A percentile compares a stretch with the other conserved stretches of the same genome.
These are phyloP conservation scores for Lineus longissimus DNA, from an alignment of 1,140 invertebrate species.

Conservation along the genomic window DNA sequence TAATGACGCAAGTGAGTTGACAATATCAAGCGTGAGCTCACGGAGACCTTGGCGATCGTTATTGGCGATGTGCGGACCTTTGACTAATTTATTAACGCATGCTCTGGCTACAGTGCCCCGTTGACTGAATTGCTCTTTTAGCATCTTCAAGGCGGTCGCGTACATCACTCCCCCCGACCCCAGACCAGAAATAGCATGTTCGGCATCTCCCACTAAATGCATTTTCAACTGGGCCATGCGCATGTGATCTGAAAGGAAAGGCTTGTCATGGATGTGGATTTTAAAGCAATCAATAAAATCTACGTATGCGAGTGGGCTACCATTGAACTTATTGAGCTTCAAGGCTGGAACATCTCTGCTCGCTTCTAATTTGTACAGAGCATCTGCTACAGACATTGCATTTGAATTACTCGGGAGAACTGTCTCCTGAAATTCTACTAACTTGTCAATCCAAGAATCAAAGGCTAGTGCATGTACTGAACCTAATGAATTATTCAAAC, in stretches of 20 bases:
- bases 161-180: constrained; percentile 1
- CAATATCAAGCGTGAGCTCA: neutral
- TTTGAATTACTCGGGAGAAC: too few species aligned
- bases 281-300: constrained; percentile 8
- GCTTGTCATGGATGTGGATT: constrained; percentile 8
- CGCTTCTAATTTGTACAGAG: constrained; percentile 1
- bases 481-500: too few species aligned
- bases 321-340: neutral
- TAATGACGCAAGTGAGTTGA: neutral
- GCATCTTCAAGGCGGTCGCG: constrained; percentile 5
- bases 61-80: neutral
- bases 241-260: neutral
- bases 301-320: neutral
- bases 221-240: constrained; percentile 3
- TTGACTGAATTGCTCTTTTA: constrained; percentile 3
- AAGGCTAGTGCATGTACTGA: too few species aligned
- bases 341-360: constrained; percentile 7
- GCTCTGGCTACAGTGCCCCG: neutral
- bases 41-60: neutral
- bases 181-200: neutral
- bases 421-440: too few species aligned
- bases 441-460: too few species aligned
- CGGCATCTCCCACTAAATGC: neutral
- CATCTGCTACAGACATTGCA: neutral
- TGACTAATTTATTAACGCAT: neutral